phyloP scores from a whole-genome alignment of 2,797 vertebrate genomes.

The Cercopithecus diana region DNA sequence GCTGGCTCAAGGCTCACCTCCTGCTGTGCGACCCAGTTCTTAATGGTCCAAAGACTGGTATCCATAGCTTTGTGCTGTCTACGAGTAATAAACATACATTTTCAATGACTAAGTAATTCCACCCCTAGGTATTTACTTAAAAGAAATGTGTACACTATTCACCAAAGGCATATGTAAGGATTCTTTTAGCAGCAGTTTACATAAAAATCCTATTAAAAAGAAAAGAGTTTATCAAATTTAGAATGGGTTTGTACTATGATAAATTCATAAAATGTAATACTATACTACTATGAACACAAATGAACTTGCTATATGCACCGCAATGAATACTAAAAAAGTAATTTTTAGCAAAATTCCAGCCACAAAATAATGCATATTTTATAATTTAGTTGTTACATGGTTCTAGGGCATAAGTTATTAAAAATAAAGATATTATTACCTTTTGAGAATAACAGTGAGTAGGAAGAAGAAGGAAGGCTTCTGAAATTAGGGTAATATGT shows the following conservation, averaged over 20 bases:
- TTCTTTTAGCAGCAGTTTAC: not conserved
- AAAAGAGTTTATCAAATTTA: not conserved
- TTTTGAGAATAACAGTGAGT: not conserved
- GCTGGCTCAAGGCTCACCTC: not conserved
- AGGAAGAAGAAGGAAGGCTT: not conserved
- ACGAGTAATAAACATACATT: not conserved
- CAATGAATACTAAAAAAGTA: not conserved
- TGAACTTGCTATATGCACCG: not conserved
- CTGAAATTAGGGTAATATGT: not conserved
- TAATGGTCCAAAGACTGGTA: not conserved
- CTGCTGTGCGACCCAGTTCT: not conserved
- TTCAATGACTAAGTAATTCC: not conserved
- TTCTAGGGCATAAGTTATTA: not conserved
- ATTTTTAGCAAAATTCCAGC: not conserved
- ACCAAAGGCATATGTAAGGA: not conserved
- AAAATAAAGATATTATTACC: not conserved
- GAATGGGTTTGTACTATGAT: not conserved
- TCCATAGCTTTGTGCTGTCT: not conserved
- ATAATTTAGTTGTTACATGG: not conserved
- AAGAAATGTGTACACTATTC: not conserved
- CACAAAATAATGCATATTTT: not conserved
- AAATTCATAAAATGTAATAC: not conserved
- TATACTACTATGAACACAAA: not conserved
- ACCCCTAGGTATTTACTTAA: not conserved
- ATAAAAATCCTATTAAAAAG: not conserved